Percentiles rank a stretch among this genome's conserved stretches.
These are phyloP conservation scores for Ibidorhyncha struthersii DNA, from an alignment of 2,113 vertebrate genomes.

Conservation along the genomic window DNA sequence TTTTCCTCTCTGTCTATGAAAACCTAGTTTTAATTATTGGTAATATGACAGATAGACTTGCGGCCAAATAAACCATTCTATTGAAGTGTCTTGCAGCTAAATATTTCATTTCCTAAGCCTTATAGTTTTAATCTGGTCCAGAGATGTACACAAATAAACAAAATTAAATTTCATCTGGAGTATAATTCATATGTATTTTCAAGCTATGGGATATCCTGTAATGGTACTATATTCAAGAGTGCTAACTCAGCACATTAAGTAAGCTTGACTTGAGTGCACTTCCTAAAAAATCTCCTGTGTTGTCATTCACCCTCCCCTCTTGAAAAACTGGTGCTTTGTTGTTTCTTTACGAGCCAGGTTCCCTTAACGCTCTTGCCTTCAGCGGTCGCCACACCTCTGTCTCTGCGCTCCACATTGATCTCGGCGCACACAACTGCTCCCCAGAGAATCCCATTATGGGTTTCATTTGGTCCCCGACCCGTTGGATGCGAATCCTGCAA, in stretches of 20 bases:
- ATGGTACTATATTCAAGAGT: background rate
- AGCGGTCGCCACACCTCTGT: fast-evolving
- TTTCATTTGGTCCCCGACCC: background rate
- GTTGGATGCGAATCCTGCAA: background rate
- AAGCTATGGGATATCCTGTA: background rate
- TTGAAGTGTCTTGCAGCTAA: slow-evolving; percentile 40
- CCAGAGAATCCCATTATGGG: background rate
- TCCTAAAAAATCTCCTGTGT: fast-evolving
- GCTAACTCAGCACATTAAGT: background rate
- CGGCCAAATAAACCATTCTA: slow-evolving; percentile 36
- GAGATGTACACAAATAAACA: background rate
- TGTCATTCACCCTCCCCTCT: background rate
- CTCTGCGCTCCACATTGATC: fast-evolving
- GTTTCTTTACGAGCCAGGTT: fast-evolving
- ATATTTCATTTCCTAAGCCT: slow-evolving; percentile 53
- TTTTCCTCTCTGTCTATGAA: background rate
- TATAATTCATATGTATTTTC: background rate
- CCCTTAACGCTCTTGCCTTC: background rate
- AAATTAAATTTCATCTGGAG: background rate
- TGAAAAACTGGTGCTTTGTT: background rate
- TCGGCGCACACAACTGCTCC: fast-evolving
- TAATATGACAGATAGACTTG: slow-evolving; percentile 30
- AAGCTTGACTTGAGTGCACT: background rate
- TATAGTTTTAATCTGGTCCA: slow-evolving; percentile 12
- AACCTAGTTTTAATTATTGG: slow-evolving; percentile 68